These are phyloP conservation scores for Planiliza haematocheilus DNA, from an alignment of 2,113 vertebrate genomes.

Conservation along the genomic window DNA sequence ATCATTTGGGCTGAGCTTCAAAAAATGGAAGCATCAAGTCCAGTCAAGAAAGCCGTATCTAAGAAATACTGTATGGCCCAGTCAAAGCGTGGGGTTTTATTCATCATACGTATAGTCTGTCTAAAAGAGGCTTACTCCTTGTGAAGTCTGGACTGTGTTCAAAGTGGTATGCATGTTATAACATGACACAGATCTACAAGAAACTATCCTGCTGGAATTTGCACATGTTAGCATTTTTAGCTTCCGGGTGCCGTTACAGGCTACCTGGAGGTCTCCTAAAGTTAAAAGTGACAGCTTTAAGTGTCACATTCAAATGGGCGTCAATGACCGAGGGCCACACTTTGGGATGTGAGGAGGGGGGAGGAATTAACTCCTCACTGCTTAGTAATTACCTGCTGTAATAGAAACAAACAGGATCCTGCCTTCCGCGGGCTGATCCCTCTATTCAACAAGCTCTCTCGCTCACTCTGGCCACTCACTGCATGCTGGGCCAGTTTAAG, in stretches of 20 bases:
- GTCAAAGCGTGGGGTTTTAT: not conserved
- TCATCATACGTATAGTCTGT: not conserved
- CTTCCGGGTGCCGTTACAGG: constrained; percentile 37
- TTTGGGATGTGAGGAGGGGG: constrained; percentile 64
- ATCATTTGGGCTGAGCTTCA: not conserved
- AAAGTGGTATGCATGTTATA: not conserved
- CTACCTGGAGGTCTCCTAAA: constrained; percentile 56
- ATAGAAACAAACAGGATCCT: constrained; percentile 82
- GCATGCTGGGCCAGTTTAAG: constrained; percentile 82
- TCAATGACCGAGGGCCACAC: constrained; percentile 80
- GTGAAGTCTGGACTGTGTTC: not conserved
- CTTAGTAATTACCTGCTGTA: constrained; percentile 81
- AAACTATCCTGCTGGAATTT: constrained; percentile 20
- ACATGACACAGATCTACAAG: constrained; percentile 8
- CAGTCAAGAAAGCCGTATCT: not conserved
- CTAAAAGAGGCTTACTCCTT: not conserved
- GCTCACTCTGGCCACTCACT: constrained; percentile 75
- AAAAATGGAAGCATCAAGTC: constrained; percentile 2
- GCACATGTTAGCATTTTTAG: constrained; percentile 51
- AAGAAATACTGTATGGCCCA: not conserved
- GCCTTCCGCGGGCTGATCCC: constrained; percentile 78
- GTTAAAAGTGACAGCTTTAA: constrained; percentile 74
- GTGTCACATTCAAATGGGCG: constrained; percentile 78
- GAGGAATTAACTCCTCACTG: constrained; percentile 79
- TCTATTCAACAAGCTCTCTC: constrained; percentile 76